Conservation (phyloP, 2,888 invertebrate genomes). For the Saturnia pavonia region DNA sequence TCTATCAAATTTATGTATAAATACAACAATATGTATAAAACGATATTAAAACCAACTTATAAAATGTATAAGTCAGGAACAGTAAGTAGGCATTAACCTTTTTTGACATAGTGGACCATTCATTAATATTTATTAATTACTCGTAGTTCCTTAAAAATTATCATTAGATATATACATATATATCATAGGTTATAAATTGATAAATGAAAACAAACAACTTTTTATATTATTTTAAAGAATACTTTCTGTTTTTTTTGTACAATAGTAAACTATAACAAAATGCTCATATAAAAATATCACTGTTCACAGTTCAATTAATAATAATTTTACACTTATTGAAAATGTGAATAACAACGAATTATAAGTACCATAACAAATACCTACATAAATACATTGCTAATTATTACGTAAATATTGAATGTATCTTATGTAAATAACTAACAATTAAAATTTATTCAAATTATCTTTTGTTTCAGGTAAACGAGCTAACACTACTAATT, state of each 20-base stretch:
- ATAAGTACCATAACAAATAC: background rate
- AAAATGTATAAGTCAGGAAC: background rate
- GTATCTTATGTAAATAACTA: background rate
- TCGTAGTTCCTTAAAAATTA: background rate
- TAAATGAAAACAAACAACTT: background rate
- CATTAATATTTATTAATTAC: background rate
- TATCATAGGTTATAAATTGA: background rate
- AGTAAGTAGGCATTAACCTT: no score
- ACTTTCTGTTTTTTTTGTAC: no score
- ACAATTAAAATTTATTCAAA: background rate
- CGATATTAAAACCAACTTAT: background rate
- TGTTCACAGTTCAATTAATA: background rate
- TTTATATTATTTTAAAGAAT: no score
- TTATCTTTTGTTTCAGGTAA: slow-evolving; percentile 10
- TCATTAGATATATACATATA: background rate
- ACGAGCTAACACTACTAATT: background rate
- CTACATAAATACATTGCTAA: background rate
- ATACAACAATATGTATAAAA: background rate
- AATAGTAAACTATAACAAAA: no score
- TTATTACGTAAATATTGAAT: background rate
- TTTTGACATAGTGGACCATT: no score
- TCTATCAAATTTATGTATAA: background rate
- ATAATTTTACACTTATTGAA: background rate
- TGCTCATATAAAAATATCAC: no score
- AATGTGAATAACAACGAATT: background rate